Evolutionary conservation across 2,888 invertebrate species (phyloP).

Genomic region (Halictus ligatus): DNA sequence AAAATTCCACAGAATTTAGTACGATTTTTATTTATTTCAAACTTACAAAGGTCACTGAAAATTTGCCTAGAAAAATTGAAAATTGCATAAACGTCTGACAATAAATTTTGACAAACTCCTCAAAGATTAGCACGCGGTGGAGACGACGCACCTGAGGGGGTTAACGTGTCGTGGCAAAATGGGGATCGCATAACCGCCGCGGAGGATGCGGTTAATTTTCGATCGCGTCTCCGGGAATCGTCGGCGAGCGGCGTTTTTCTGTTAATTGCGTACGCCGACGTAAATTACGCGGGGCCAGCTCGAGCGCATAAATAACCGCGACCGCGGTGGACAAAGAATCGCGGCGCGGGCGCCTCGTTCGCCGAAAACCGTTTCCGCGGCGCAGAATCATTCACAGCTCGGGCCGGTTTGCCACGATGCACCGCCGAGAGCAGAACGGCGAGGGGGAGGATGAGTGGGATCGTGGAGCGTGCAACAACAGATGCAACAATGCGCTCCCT

Average conservation of each 20-base stretch:
- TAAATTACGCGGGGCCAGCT: conserved; percentile 30
- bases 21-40: too few species aligned
- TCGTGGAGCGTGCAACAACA: conserved; percentile 65
- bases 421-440: neutral
- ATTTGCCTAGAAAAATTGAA: too few species aligned
- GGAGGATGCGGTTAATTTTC: neutral
- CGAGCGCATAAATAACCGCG: conserved; percentile 39
- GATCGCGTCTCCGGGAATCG: neutral
- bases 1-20: too few species aligned
- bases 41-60: too few species aligned
- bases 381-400: conserved; percentile 44
- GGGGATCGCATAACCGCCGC: too few species aligned
- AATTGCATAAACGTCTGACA: too few species aligned
- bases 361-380: conserved; percentile 38
- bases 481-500: conserved; percentile 79
- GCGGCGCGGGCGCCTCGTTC: conserved; percentile 18
- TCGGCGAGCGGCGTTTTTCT: neutral
- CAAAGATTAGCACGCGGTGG: too few species aligned
- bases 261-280: conserved; percentile 30
- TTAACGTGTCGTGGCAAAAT: too few species aligned
- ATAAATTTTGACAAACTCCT: too few species aligned
- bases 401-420: conserved; percentile 10
- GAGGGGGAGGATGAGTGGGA: neutral
- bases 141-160: too few species aligned
- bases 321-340: conserved; percentile 14